phyloP scores from a whole-genome alignment of 37 sponge, comb jelly and placozoan genomes.

The Agelas oroides region DNA sequence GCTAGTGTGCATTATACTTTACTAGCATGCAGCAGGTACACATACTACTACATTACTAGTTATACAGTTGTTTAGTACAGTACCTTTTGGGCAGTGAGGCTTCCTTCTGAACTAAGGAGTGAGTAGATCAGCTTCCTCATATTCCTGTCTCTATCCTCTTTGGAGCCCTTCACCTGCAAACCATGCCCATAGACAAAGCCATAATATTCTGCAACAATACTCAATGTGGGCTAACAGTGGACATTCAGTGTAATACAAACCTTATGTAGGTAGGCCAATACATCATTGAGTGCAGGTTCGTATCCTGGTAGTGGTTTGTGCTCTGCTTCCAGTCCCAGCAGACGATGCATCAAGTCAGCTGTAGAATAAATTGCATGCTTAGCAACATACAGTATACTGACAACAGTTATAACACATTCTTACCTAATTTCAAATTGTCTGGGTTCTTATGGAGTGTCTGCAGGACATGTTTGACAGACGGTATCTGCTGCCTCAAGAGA shows the following conservation, averaged over 20 bases:
- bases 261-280: conserved; percentile 37
- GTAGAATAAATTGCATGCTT: not conserved
- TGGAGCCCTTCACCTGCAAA: conserved; percentile 3
- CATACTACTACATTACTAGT: no score
- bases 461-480: conserved; percentile 17
- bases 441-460: conserved; percentile 30
- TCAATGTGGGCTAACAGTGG: not conserved
- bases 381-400: no score
- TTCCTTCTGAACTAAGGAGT: conserved; percentile 46
- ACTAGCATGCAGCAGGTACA: no score
- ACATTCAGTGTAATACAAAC: not conserved
- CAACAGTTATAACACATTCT: no score
- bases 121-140: conserved; percentile 53
- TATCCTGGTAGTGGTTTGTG: conserved; percentile 41
- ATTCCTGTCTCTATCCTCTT: not conserved
- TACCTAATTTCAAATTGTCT: not conserved
- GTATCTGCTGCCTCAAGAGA: conserved; percentile 16
- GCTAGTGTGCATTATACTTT: no score
- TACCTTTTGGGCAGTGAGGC: conserved; percentile 44
- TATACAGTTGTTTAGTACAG: no score
- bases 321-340: conserved; percentile 48
- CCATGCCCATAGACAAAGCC: not conserved
- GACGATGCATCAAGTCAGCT: conserved; percentile 26
- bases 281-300: conserved; percentile 19
- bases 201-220: not conserved